phyloP scores from a whole-genome alignment of 2,888 invertebrate genomes.

The Lasioglossum morio region DNA sequence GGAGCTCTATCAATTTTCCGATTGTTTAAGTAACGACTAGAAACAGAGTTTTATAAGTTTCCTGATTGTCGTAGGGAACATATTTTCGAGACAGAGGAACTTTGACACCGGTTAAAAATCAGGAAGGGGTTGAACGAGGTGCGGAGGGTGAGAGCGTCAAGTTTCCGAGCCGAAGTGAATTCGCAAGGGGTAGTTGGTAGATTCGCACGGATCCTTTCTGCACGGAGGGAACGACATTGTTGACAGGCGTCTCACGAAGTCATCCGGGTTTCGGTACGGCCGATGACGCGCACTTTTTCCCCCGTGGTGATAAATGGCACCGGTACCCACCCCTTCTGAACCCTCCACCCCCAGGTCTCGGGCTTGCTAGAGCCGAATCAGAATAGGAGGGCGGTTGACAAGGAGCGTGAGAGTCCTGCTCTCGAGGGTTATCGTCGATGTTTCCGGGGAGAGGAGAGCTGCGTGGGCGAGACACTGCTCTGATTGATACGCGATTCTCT shows the following conservation, averaged over 20 bases:
- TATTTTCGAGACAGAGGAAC: background rate
- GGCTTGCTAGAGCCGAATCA: slow-evolving; percentile 70
- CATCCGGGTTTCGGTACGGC: slow-evolving; percentile 81
- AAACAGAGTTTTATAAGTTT: background rate
- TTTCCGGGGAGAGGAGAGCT: slow-evolving; percentile 63
- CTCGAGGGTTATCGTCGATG: slow-evolving; percentile 64
- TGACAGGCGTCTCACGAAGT: slow-evolving; percentile 83
- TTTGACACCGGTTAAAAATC: background rate
- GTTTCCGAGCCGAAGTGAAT: background rate
- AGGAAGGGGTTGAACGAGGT: background rate
- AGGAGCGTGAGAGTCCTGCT: slow-evolving; percentile 75
- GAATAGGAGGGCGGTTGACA: slow-evolving; percentile 74
- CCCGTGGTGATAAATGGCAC: slow-evolving; percentile 83
- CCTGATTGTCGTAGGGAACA: background rate
- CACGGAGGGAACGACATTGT: slow-evolving; percentile 76
- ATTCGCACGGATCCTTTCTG: slow-evolving; percentile 39
- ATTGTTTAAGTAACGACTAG: too few relatives aligned
- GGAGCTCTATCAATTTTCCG: too few relatives aligned
- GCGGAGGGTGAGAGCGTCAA: background rate
- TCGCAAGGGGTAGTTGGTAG: background rate
- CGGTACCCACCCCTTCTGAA: slow-evolving; percentile 60
- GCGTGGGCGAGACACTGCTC: slow-evolving; percentile 78
- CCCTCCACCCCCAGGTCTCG: slow-evolving; percentile 43
- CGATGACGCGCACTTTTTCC: slow-evolving; percentile 83
- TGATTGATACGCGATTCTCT: slow-evolving; percentile 75